A percentile compares a stretch with the other conserved stretches of the same genome.
Evolutionary conservation across 2,113 vertebrate genomes (phyloP).

Genomic region (Nesoenas mayeri): DNA sequence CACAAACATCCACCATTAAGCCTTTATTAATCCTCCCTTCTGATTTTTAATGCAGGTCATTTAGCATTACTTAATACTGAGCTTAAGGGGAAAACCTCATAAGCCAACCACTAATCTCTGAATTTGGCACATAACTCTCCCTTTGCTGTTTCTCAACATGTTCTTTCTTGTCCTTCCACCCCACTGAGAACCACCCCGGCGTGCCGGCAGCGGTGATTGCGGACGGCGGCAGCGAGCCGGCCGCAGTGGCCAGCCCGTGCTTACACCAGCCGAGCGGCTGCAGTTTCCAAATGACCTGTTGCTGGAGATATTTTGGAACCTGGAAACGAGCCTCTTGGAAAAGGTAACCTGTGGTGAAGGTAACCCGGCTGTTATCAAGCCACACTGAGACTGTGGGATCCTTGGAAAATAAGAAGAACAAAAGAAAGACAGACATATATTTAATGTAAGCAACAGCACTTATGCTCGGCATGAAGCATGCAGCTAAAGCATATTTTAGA

Average conservation of each 20-base stretch:
- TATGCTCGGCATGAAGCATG: background rate
- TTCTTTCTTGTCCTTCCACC: constrained; percentile 24
- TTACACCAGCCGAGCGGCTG: background rate
- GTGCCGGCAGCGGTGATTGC: background rate
- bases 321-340: background rate
- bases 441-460: background rate
- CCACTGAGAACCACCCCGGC: background rate
- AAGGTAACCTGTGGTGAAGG: background rate
- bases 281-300: background rate
- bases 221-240: background rate
- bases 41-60: constrained; percentile 5
- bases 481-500: background rate
- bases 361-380: background rate
- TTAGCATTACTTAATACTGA: background rate
- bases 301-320: background rate
- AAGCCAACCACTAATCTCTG: constrained; percentile 13
- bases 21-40: constrained; percentile 19
- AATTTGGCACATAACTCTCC: background rate
- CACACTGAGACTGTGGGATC: background rate
- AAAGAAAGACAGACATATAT: background rate
- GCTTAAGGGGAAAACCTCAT: background rate
- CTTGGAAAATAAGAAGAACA: background rate
- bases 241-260: too few species aligned
- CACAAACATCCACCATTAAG: background rate
- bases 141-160: background rate